Evolutionary conservation across 1,140 invertebrate genomes (phyloP).

Genomic region (Drosophila paulistorum): DNA sequence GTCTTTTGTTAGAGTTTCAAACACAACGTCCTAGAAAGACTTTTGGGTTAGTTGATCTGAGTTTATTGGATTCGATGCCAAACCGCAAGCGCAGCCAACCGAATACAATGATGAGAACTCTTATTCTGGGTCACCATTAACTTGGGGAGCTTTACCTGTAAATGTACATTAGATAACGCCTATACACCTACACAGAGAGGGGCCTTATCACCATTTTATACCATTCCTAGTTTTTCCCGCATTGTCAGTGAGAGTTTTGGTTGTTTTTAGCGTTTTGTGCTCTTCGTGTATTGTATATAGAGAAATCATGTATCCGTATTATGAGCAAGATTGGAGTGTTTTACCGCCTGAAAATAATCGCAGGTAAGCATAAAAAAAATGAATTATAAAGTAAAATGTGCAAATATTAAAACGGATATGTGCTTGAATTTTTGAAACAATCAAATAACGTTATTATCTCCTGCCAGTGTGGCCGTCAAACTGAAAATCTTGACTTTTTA

Average conservation of each 20-base stretch:
- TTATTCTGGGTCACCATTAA: constrained; percentile 15
- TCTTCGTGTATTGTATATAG: constrained; percentile 17
- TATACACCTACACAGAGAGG: constrained; percentile 48
- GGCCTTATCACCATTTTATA: constrained; percentile 65
- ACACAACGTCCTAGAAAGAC: background rate
- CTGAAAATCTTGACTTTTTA: background rate
- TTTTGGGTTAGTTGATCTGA: background rate
- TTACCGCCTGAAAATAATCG: constrained; percentile 91
- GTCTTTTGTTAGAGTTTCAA: constrained; percentile 2
- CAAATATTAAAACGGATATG: background rate
- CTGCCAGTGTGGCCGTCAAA: background rate
- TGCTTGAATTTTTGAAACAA: background rate
- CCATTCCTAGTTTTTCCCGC: constrained; percentile 16
- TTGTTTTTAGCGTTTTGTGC: constrained; percentile 44
- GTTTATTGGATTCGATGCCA: background rate
- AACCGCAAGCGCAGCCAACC: background rate
- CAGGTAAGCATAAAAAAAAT: constrained; percentile 84
- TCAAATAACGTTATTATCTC: background rate
- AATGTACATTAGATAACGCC: constrained; percentile 73
- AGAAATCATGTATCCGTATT: constrained; percentile 87
- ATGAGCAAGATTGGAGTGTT: constrained; percentile 91
- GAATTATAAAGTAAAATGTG: background rate
- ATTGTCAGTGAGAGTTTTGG: constrained; percentile 45
- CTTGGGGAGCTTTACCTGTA: constrained; percentile 53
- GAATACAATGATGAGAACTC: background rate